Evolutionary conservation across 1,140 invertebrate species (phyloP), one percentile per base, ranked within the genome.

Genomic region (Trypoxylus dichotomus): DNA sequence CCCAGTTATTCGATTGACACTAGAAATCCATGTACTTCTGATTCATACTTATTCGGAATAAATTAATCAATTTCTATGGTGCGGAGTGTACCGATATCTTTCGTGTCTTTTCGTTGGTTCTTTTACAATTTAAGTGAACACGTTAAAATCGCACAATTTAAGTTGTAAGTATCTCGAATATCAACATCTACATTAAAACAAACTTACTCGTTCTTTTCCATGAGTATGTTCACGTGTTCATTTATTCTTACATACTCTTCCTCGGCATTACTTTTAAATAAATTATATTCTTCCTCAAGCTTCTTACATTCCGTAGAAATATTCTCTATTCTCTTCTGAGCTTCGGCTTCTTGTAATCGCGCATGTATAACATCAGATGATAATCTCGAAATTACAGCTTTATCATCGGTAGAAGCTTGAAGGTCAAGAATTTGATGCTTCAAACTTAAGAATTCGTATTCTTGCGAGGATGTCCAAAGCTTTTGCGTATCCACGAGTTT

Each of bases 371-470:
- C 78, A 76, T 86, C 85, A 8, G 74, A 78, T 43, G 82, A 80
- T n/a, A 86, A 79, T 84, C 88, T 88, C 68, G 90, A 90, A 72
- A 92, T 90, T 11, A 90, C 88, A 37, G 90, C 88, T 83, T 91
- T 92, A 73, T 90, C 90, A 78, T 92, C 91, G 76, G 89, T 89
- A n/a, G 83, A 81, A 5, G 90, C 88, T 83, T 91, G 90, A 29
- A 92, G 83, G 85, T 93, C 92, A 3, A 93, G 80, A 75, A 93
- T 88, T 84, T 91, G 90, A 84, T 92, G 90, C 78, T 90, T 88
- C 41, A 93, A 84, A 83, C 88, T 88, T 82, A 92, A 88, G 75
- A 89, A 84, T 79, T 90, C 88, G 71, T 86, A 85, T 41, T 83
- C 81, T 8, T 76, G 29, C 24, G n/a, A 27, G 42, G 74, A 43